Conservation (phyloP, 2,888 invertebrate genomes). For the Lagria hirta region DNA sequence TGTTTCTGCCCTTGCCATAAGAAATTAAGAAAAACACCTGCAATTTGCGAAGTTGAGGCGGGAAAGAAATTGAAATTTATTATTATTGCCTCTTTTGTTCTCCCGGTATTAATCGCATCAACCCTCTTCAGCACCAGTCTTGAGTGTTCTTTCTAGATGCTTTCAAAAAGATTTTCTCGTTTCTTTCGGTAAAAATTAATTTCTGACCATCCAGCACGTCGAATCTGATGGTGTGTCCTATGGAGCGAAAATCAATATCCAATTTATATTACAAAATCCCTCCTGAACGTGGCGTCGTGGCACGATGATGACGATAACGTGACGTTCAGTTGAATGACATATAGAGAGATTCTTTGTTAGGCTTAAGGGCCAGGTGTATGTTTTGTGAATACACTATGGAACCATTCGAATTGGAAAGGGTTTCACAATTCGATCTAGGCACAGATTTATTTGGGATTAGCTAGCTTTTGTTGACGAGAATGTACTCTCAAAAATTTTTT, state of each 20-base stretch:
- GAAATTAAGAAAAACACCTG: too few relatives aligned
- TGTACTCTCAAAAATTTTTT: too few relatives aligned
- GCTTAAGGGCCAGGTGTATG: conserved; percentile 19
- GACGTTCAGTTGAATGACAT: conserved; percentile 20
- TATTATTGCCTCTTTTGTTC: too few relatives aligned
- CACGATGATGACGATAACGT: conserved; percentile 19
- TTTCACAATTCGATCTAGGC: conserved; percentile 11
- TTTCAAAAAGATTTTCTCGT: too few relatives aligned
- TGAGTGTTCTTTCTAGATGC: too few relatives aligned
- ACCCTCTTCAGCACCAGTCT: too few relatives aligned
- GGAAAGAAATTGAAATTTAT: too few relatives aligned
- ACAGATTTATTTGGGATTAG: conserved; percentile 9
- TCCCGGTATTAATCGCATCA: too few relatives aligned
- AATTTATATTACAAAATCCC: conserved; percentile 27
- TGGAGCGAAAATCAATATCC: conserved; percentile 28
- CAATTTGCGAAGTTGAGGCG: too few relatives aligned
- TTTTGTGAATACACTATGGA: conserved; percentile 10
- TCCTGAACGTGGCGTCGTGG: conserved; percentile 16
- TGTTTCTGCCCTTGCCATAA: too few relatives aligned
- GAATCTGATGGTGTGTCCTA: conserved; percentile 15
- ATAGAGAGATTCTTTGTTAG: conserved; percentile 20
- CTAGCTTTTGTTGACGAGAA: conserved; percentile 3
- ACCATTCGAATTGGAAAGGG: conserved; percentile 18
- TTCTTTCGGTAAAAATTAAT: conserved; percentile 18
- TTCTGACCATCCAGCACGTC: conserved; percentile 14